Conservation (phyloP, 1,140 invertebrate species). For the Zaprionus ornatus region DNA sequence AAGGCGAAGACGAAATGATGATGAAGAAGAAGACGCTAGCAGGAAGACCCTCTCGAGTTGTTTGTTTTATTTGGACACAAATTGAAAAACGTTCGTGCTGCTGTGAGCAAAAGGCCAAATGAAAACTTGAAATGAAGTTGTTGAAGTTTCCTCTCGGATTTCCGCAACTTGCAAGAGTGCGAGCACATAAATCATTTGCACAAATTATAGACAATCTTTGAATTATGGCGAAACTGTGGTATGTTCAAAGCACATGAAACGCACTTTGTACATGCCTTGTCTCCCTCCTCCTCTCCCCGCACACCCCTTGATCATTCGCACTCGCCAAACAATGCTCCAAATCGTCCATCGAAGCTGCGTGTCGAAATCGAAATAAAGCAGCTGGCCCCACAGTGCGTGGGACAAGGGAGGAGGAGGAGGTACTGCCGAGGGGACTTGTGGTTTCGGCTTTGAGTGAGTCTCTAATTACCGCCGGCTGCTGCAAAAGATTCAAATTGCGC, state of each 20-base stretch:
- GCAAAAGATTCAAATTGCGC: conserved; percentile 43
- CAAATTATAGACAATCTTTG: conserved; percentile 58
- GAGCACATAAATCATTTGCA: conserved; percentile 51
- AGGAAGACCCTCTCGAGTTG: conserved; percentile 37
- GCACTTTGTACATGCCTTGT: background rate
- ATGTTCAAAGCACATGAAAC: conserved; percentile 50
- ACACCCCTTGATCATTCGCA: conserved; percentile 10
- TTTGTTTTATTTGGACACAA: conserved; percentile 64
- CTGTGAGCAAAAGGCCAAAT: conserved; percentile 22
- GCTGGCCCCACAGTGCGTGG: conserved; percentile 11
- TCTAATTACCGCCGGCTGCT: conserved; percentile 63
- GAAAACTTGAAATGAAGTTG: conserved; percentile 53
- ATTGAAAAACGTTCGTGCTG: conserved; percentile 40
- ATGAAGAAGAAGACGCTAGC: background rate
- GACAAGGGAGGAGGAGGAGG: background rate
- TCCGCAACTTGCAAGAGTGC: conserved; percentile 16
- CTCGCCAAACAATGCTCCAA: conserved; percentile 22
- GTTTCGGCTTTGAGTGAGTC: conserved; percentile 19
- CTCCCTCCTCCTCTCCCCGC: background rate
- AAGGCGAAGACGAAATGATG: background rate
- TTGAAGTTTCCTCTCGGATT: conserved; percentile 48
- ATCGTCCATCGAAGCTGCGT: background rate
- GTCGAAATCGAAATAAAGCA: conserved; percentile 26
- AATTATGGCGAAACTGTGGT: conserved; percentile 26
- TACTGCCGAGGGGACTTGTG: background rate